Evolutionary conservation across 2,888 invertebrate genomes (phyloP), one percentile per base, ranked within the genome.

Genomic region (Lochmaea capreae): DNA sequence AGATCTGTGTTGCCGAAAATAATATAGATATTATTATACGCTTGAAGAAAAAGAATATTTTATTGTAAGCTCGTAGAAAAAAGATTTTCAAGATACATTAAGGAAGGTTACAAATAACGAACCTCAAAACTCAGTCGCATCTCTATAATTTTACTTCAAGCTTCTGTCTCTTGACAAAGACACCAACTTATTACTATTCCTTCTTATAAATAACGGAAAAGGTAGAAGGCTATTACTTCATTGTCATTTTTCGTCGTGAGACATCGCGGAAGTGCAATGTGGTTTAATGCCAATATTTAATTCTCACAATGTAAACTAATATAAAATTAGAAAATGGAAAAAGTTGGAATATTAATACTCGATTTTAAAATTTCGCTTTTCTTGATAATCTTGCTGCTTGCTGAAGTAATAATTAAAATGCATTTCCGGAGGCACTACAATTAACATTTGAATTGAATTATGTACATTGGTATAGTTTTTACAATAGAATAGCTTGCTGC

Each of bases 111-210:
- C 54, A 54, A 18, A 54, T 54, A 54, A 10, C 10, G 54, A 18
- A 16, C 6, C 8, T 0, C 54, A 54, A 10, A 9, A 2, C 8
- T 54, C 9, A 54, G 3, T 54, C 54, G 18, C 18, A 54, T 16
- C 54, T 54, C 54, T 54, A 16, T 54, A 54, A 18, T 54, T 54
- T 16, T 18, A 54, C 54, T 54, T 8, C 16, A 16, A 54, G 16
- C 39, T 39, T n/a, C 61, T 61, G 39, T 61, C 61, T 61, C n/a
- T 39, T 39, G 33, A 61, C 61, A 61, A 61, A 61, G 61, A 61
- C 33, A 61, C 61, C 61, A 61, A 61, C 61, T 61, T 61, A 61
- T 61, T 61, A 61, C 16, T 61, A 61, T 61, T 61, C 61, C 61
- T 61, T 61, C 33, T 39, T 61, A 61, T 61, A 61, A 61, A 61